Evolutionary conservation across 2,888 invertebrate species (phyloP).

Genomic region (Drosophila fungiperda): DNA sequence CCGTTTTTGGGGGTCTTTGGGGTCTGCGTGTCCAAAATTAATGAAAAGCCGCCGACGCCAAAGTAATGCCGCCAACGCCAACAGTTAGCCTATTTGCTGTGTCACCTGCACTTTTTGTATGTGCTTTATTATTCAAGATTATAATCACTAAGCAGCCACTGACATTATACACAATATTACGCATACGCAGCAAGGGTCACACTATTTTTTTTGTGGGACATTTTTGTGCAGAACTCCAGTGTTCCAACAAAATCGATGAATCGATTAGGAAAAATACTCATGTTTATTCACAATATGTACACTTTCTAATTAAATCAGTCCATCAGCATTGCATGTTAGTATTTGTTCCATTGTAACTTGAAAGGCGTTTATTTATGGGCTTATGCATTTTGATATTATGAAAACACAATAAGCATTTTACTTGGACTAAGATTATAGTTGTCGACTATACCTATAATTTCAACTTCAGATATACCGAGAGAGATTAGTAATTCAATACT

Average conservation of each 20-base stretch:
- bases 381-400: neutral
- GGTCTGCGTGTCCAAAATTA: conserved; percentile 77
- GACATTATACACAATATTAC: conserved; percentile 61
- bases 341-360: neutral
- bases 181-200: conserved; percentile 52
- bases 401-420: neutral
- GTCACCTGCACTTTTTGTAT: conserved; percentile 53
- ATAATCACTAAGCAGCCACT: conserved; percentile 54
- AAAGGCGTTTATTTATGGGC: neutral
- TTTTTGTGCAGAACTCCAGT: conserved; percentile 18
- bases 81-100: conserved; percentile 65
- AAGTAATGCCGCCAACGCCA: conserved; percentile 22
- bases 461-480: neutral
- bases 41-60: conserved; percentile 68
- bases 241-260: conserved; percentile 47
- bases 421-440: neutral
- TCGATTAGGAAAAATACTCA: conserved; percentile 27
- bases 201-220: neutral
- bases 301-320: conserved; percentile 24
- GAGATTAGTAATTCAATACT: neutral
- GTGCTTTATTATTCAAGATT: conserved; percentile 62
- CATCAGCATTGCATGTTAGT: neutral
- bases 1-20: conserved; percentile 30
- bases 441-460: neutral
- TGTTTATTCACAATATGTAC: conserved; percentile 10